Evolutionary conservation across 2,888 invertebrate species (phyloP).

Genomic region (Hydroisotoma schaefferi): DNA sequence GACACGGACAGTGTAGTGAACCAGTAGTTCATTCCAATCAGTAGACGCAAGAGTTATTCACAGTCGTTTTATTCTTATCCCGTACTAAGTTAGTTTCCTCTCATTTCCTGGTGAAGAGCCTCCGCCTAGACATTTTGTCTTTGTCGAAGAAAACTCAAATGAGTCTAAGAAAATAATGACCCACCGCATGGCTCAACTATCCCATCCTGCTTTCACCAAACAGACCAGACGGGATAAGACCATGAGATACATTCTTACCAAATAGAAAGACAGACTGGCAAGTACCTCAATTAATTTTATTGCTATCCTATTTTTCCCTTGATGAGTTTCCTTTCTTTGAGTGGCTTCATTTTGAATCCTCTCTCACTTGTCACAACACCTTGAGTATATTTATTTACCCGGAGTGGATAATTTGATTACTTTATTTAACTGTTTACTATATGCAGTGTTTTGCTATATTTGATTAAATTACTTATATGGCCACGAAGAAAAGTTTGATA

Average conservation of each 20-base stretch:
- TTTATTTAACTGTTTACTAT: no score
- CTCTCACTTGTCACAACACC: no score
- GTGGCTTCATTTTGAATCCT: no score
- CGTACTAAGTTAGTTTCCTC: constrained; percentile 8
- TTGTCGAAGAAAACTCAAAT: constrained; percentile 12
- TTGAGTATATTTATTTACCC: no score
- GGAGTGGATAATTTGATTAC: no score
- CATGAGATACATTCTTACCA: no score
- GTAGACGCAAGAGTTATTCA: constrained; percentile 15
- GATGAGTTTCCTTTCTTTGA: constrained; percentile 4
- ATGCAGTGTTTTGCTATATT: no score
- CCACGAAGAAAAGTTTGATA: no score
- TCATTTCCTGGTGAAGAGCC: constrained; percentile 11
- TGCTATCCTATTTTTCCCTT: constrained; percentile 1
- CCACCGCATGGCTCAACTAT: neutral
- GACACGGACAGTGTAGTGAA: no score
- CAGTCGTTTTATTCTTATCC: constrained; percentile 11
- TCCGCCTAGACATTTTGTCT: constrained; percentile 12
- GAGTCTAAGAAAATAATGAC: constrained; percentile 13
- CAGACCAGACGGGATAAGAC: constrained; percentile 1
- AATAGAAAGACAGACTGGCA: neutral
- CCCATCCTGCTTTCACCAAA: neutral
- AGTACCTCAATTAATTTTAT: constrained; percentile 11
- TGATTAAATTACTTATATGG: no score
- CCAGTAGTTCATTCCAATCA: constrained; percentile 12